Percentiles rank a stretch among this genome's conserved stretches.
Conservation (phyloP, 2,113 vertebrate genomes). For the Entelurus aequoreus region DNA sequence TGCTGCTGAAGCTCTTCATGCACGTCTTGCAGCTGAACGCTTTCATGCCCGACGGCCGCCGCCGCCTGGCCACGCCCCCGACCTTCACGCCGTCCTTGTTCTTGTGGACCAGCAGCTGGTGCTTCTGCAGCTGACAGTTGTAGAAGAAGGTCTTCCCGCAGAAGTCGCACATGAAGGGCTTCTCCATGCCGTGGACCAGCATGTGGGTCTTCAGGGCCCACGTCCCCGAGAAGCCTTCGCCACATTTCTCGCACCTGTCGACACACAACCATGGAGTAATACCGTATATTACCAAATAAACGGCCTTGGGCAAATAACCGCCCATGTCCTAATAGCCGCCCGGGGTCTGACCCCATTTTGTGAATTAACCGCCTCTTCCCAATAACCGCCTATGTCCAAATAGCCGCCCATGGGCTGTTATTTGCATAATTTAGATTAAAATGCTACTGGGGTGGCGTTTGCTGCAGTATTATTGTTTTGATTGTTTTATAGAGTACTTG, state of each 20-base stretch:
- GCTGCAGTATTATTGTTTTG: no score
- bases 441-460: no score
- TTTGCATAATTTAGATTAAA: no score
- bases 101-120: slow-evolving; percentile 55
- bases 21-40: slow-evolving; percentile 48
- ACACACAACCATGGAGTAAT: neutral
- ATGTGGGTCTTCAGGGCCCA: slow-evolving; percentile 64
- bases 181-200: slow-evolving; percentile 57
- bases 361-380: no score
- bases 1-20: slow-evolving; percentile 52
- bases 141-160: slow-evolving; percentile 63
- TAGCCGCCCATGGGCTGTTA: no score
- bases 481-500: no score
- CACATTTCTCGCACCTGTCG: slow-evolving; percentile 53
- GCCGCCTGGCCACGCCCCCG: rapidly evolving
- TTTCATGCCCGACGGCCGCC: neutral
- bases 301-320: no score
- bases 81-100: neutral
- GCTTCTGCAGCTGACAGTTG: slow-evolving; percentile 65
- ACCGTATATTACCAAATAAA: no score
- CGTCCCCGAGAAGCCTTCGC: slow-evolving; percentile 48
- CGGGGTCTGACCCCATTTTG: no score
- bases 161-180: slow-evolving; percentile 61
- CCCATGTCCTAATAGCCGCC: no score
- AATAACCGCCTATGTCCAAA: no score